Percentiles rank a stretch among this genome's conserved stretches.
Evolutionary conservation across 2,888 invertebrate species (phyloP).

Genomic region (Drosophila fulvimacula): DNA sequence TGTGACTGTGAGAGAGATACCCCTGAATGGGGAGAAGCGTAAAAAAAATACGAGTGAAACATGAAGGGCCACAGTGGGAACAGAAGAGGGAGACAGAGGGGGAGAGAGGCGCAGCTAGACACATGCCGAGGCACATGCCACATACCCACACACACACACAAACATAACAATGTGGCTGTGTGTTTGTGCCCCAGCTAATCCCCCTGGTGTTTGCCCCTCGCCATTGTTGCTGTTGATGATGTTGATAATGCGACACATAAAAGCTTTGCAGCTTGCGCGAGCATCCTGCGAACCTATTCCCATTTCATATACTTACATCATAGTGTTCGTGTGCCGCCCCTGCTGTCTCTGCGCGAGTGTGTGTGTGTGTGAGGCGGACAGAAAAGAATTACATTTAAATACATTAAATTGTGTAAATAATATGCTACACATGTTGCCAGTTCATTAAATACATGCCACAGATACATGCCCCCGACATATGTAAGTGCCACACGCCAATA

Average conservation of each 20-base stretch:
- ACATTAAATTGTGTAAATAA: constrained; percentile 81
- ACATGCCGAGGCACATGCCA: constrained; percentile 50
- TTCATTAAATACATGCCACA: constrained; percentile 80
- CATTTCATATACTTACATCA: constrained; percentile 84
- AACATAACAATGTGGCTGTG: constrained; percentile 34
- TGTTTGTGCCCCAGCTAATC: constrained; percentile 46
- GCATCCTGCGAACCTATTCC: constrained; percentile 83
- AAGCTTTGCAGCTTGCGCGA: constrained; percentile 67
- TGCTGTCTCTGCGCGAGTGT: constrained; percentile 11
- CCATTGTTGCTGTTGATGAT: constrained; percentile 42
- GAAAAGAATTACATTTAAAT: constrained; percentile 79
- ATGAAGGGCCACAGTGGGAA: constrained; percentile 1
- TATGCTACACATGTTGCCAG: constrained; percentile 81
- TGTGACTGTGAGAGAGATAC: constrained; percentile 27
- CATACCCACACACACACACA: constrained; percentile 22
- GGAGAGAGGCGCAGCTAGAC: constrained; percentile 47
- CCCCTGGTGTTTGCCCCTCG: constrained; percentile 36
- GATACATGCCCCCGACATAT: constrained; percentile 67
- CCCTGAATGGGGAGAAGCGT: constrained; percentile 52
- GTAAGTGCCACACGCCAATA: constrained; percentile 43
- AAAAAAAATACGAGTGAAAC: constrained; percentile 42
- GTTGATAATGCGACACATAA: constrained; percentile 69
- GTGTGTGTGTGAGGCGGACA: constrained; percentile 14
- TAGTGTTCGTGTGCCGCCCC: constrained; percentile 68
- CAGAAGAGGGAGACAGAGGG: no score